Percentiles rank a stretch among this genome's conserved stretches.
Evolutionary conservation across 2,113 vertebrate genomes (phyloP).

Genomic region (Bungarus multicinctus): DNA sequence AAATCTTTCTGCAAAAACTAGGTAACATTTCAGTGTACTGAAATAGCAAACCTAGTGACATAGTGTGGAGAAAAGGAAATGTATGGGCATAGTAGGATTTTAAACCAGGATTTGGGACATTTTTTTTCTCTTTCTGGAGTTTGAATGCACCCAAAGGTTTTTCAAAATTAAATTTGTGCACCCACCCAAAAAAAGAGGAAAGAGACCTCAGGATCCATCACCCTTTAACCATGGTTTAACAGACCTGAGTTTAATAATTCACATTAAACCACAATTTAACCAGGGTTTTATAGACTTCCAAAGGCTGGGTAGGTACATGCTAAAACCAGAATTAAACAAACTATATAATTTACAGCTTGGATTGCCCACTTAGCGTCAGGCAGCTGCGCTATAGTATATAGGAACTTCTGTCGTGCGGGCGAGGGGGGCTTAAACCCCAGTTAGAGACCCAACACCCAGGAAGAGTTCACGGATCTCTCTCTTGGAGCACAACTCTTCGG

Average conservation of each 20-base stretch:
- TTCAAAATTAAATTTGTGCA: not conserved
- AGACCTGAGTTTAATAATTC: not conserved
- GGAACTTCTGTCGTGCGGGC: not conserved
- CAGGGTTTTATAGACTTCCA: not conserved
- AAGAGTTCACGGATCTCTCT: not conserved
- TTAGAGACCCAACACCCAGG: not conserved
- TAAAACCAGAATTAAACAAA: not conserved
- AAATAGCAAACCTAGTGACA: rapidly evolving
- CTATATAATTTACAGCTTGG: not conserved
- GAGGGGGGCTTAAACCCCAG: not conserved
- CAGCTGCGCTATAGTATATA: not conserved
- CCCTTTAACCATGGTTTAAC: not conserved
- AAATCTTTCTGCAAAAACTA: not conserved
- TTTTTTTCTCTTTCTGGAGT: not conserved
- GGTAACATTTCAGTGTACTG: rapidly evolving
- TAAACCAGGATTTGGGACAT: not conserved
- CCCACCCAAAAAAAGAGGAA: not conserved
- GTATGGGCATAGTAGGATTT: not conserved
- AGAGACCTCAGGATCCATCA: not conserved
- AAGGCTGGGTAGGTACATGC: not conserved
- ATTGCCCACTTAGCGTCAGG: not conserved
- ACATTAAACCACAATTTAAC: not conserved
- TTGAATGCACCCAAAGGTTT: not conserved
- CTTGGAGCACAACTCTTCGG: not conserved
- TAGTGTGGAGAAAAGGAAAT: not conserved